phyloP scores from a whole-genome alignment of 2,797 vertebrate genomes.

The Lacerta bilineata region DNA sequence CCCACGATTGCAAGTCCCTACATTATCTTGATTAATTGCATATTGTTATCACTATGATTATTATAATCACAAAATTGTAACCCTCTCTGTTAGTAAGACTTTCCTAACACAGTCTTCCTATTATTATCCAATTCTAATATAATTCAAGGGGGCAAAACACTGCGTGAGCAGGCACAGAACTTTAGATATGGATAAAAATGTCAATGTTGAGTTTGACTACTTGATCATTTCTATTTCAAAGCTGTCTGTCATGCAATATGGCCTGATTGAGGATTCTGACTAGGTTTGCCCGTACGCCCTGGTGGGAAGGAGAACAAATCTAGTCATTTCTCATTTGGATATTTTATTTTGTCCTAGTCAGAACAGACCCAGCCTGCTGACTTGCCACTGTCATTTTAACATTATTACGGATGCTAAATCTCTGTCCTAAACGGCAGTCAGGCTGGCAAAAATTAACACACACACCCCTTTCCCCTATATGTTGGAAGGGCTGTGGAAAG shows the following conservation, averaged over 20 bases:
- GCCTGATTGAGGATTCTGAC: background rate
- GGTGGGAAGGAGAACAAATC: background rate
- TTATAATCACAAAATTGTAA: background rate
- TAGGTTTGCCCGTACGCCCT: background rate
- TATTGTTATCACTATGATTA: background rate
- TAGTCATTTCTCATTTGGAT: background rate
- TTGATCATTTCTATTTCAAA: background rate
- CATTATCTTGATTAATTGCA: background rate
- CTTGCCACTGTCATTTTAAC: background rate
- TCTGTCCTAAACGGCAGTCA: background rate
- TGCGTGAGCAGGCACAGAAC: background rate
- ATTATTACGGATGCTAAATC: background rate
- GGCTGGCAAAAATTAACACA: too few relatives aligned
- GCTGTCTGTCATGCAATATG: background rate
- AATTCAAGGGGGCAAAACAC: background rate
- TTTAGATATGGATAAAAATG: background rate
- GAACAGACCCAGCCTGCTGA: background rate
- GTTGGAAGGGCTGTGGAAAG: too few relatives aligned
- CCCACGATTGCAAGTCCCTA: background rate
- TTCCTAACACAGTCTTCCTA: background rate
- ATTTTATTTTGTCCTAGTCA: background rate
- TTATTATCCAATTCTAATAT: background rate
- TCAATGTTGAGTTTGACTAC: background rate
- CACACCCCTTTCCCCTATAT: too few relatives aligned
- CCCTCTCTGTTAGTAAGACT: background rate